A percentile compares a stretch with the other conserved stretches of the same genome.
Conservation (phyloP, 2,113 vertebrate genomes). For the Erythrocercus mccallii region DNA sequence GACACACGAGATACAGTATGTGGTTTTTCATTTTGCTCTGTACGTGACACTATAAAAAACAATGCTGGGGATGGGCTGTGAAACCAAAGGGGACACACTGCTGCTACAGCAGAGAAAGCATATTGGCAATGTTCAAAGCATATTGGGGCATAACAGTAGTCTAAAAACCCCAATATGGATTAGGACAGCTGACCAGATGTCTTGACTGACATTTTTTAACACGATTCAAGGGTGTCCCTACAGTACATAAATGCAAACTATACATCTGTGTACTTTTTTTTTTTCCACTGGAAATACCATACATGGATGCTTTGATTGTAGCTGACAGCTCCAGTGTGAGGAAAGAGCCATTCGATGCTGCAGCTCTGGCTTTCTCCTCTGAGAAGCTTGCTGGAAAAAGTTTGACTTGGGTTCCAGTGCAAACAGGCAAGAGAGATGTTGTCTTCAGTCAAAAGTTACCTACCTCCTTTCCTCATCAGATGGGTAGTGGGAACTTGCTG, state of each 20-base stretch:
- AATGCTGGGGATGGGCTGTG: slow-evolving; percentile 69
- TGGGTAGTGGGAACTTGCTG: slow-evolving; percentile 1
- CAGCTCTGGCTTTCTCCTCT: neutral
- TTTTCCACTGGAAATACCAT: slow-evolving; percentile 64
- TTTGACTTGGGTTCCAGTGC: neutral
- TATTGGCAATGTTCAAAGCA: slow-evolving; percentile 84
- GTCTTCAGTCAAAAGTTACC: neutral
- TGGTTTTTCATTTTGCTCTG: slow-evolving; percentile 73
- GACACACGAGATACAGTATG: slow-evolving; percentile 75
- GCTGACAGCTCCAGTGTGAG: slow-evolving; percentile 50
- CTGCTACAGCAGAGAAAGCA: slow-evolving; percentile 81
- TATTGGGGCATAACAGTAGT: slow-evolving; percentile 83
- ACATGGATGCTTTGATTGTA: slow-evolving; percentile 46
- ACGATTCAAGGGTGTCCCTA: slow-evolving; percentile 75
- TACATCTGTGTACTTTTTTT: slow-evolving; percentile 75
- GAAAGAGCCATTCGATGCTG: neutral
- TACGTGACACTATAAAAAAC: slow-evolving; percentile 77
- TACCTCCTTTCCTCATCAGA: slow-evolving; percentile 25
- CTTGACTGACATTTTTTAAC: slow-evolving; percentile 81
- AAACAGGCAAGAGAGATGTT: neutral
- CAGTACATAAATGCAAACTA: slow-evolving; percentile 76
- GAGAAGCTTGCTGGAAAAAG: neutral
- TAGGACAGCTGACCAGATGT: slow-evolving; percentile 84
- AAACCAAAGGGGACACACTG: slow-evolving; percentile 78
- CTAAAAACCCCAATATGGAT: slow-evolving; percentile 83